Evolutionary conservation across 1,140 invertebrate genomes (phyloP).

Genomic region (Pararge aegeria): DNA sequence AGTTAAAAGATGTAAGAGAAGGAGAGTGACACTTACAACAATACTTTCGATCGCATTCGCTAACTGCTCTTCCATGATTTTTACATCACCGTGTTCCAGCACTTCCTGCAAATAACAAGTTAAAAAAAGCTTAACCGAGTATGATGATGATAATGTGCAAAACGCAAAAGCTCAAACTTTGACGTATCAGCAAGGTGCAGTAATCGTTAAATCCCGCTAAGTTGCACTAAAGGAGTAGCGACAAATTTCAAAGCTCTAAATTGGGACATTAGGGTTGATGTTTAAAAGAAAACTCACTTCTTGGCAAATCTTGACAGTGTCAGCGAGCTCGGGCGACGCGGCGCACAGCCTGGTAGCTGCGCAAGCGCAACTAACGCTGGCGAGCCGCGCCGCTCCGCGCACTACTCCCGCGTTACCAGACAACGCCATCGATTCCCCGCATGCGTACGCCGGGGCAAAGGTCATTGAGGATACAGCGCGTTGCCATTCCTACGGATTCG

Average conservation of each 20-base stretch:
- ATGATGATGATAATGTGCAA: no score
- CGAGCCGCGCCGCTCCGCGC: conserved; percentile 61
- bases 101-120: conserved; percentile 61
- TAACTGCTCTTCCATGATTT: conserved; percentile 75
- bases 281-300: conserved; percentile 41
- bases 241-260: neutral
- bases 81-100: conserved; percentile 70
- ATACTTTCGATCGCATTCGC: conserved; percentile 75
- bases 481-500: conserved; percentile 55
- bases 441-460: conserved; percentile 15
- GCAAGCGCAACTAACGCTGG: conserved; percentile 65
- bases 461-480: conserved; percentile 41
- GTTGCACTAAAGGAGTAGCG: no score
- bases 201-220: no score
- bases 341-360: conserved; percentile 60
- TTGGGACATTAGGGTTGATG: neutral
- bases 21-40: conserved; percentile 63
- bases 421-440: conserved; percentile 19
- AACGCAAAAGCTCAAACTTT: no score
- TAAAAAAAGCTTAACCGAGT: neutral
- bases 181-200: no score
- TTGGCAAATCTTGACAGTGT: conserved; percentile 54
- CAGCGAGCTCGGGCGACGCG: conserved; percentile 48
- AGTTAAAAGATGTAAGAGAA: no score
- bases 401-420: conserved; percentile 60